A percentile compares a stretch with the other conserved stretches of the same genome.
Conservation (phyloP, 2,888 invertebrate species). For the Scaptomyza parva region DNA sequence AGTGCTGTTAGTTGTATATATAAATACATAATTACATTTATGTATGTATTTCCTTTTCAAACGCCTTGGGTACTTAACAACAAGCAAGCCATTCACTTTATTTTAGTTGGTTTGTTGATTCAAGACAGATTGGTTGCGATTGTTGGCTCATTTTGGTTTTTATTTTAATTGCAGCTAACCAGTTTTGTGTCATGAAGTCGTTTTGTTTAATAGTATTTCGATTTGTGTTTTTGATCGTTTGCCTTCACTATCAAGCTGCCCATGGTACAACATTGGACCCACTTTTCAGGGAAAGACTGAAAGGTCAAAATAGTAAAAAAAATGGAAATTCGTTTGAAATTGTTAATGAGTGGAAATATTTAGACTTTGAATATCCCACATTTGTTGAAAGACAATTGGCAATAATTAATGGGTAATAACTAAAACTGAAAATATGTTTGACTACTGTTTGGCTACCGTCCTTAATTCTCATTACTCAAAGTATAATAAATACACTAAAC, state of each 20-base stretch:
- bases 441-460: too few relatives aligned
- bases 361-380: constrained; percentile 90
- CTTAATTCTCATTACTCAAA: too few relatives aligned
- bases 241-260: constrained; percentile 41
- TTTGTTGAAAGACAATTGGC: constrained; percentile 87
- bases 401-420: constrained; percentile 84
- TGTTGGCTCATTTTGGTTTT: constrained; percentile 14
- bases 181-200: constrained; percentile 51
- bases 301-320: neutral
- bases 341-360: constrained; percentile 90
- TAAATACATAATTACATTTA: neutral
- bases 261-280: constrained; percentile 19
- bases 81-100: constrained; percentile 32
- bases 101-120: constrained; percentile 55
- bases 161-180: constrained; percentile 30
- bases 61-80: constrained; percentile 33
- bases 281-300: constrained; percentile 6
- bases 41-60: neutral
- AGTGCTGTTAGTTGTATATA: neutral
- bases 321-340: constrained; percentile 80
- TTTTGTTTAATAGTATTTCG: constrained; percentile 18
- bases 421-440: too few relatives aligned
- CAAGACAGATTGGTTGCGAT: constrained; percentile 35
- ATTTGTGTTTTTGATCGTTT: constrained; percentile 38
- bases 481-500: too few relatives aligned